Evolutionary conservation across 1,140 invertebrate genomes (phyloP).

Genomic region (Drosophila saltans): DNA sequence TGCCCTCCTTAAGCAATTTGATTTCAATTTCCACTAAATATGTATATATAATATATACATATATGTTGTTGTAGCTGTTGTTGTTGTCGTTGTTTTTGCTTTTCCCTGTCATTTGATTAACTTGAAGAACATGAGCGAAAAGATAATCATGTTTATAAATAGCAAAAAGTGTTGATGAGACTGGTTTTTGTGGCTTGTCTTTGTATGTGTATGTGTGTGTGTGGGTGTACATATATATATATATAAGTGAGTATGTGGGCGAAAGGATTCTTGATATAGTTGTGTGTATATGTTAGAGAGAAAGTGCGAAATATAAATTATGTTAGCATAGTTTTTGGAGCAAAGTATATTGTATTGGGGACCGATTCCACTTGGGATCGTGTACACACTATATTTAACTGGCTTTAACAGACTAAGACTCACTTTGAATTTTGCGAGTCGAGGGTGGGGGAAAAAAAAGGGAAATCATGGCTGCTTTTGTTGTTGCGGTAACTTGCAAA

Average conservation of each 20-base stretch:
- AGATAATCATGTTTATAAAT: slow-evolving; percentile 57
- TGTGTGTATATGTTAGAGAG: not conserved
- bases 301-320: not conserved
- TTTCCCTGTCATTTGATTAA: slow-evolving; percentile 58
- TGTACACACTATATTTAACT: not conserved
- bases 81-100: slow-evolving; percentile 40
- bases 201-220: not conserved
- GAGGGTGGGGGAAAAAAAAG: not conserved
- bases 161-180: slow-evolving; percentile 62
- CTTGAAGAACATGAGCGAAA: slow-evolving; percentile 39
- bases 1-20: slow-evolving; percentile 54
- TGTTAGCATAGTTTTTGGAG: slow-evolving; percentile 21
- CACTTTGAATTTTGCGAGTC: slow-evolving; percentile 18
- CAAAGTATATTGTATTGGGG: slow-evolving; percentile 14
- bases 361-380: slow-evolving; percentile 8
- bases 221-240: not conserved
- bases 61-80: slow-evolving; percentile 4
- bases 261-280: no score
- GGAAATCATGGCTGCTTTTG: slow-evolving; percentile 49
- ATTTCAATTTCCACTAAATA: slow-evolving; percentile 56
- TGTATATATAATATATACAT: no score
- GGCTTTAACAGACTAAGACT: not conserved
- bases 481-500: slow-evolving; percentile 63
- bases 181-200: slow-evolving; percentile 49
- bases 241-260: not conserved